Conservation (phyloP, 2,797 vertebrate species). For the Eospalax fontanierii region DNA sequence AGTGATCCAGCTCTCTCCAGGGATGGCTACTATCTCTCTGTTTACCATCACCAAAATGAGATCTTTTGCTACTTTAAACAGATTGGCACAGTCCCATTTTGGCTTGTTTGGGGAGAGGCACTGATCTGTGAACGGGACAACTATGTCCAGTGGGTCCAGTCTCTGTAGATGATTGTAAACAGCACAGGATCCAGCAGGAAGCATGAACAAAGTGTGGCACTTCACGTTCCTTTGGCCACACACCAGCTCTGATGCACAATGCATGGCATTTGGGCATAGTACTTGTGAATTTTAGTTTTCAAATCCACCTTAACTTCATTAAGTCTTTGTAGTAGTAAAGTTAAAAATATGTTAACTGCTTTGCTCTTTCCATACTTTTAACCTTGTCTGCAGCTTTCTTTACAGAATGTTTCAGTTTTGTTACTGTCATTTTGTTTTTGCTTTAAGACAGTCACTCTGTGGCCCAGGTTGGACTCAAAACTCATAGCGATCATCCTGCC, state of each 20-base stretch:
- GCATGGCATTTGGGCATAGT: background rate
- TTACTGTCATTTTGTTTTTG: background rate
- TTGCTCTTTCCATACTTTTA: constrained; percentile 46
- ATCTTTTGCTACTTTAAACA: background rate
- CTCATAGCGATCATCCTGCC: background rate
- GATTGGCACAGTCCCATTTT: background rate
- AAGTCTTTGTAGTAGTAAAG: background rate
- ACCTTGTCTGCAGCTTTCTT: constrained; percentile 31
- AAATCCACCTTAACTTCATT: background rate
- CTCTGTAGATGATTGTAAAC: constrained; percentile 19
- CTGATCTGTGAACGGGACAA: background rate
- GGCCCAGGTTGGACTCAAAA: background rate
- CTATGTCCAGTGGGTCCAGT: background rate
- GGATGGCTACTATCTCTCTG: background rate
- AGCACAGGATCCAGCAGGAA: background rate
- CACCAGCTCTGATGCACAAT: background rate
- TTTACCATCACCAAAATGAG: constrained; percentile 22
- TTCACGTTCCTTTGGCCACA: background rate
- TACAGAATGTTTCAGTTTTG: constrained; percentile 1
- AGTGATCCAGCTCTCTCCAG: background rate
- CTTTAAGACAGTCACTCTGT: background rate
- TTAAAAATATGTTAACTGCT: background rate
- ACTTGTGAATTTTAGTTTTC: constrained; percentile 22
- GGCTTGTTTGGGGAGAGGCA: background rate
- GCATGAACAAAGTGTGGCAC: background rate